A percentile compares a stretch with the other conserved stretches of the same genome.
phyloP scores from a whole-genome alignment of 1,140 invertebrate species.

The Oncopodura yosiiana region DNA sequence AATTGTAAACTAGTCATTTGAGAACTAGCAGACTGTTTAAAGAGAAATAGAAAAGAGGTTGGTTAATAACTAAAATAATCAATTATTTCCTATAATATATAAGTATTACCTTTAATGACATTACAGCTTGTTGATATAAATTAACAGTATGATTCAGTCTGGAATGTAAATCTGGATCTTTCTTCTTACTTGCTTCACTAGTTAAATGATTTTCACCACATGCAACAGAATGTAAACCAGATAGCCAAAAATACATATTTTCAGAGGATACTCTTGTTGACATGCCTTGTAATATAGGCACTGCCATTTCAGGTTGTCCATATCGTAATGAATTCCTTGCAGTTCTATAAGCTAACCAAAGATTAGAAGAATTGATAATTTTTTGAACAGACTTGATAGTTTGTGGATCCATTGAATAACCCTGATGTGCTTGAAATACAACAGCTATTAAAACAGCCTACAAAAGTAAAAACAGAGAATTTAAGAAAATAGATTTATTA shows the following conservation, averaged over 20 bases:
- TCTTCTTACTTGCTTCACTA: constrained; percentile 2
- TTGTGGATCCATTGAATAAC: constrained; percentile 37
- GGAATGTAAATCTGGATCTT: not conserved
- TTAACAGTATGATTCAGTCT: constrained; percentile 25
- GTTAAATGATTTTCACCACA: constrained; percentile 41
- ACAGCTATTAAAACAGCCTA: constrained; percentile 19
- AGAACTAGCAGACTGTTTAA: constrained; percentile 53
- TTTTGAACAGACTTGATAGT: constrained; percentile 40
- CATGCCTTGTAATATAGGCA: constrained; percentile 54
- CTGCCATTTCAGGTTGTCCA: constrained; percentile 66
- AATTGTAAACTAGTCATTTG: constrained; percentile 59
- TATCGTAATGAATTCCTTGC: constrained; percentile 73
- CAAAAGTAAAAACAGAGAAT: not conserved
- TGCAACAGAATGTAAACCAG: constrained; percentile 51
- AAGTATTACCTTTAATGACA: constrained; percentile 54
- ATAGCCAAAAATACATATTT: constrained; percentile 80
- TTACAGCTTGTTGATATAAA: constrained; percentile 54
- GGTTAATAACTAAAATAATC: constrained; percentile 7
- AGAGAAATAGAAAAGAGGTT: too few relatives aligned
- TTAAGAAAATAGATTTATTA: not conserved
- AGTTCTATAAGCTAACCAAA: constrained; percentile 78
- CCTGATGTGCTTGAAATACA: constrained; percentile 65
- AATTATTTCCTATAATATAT: not conserved
- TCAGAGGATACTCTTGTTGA: constrained; percentile 73
- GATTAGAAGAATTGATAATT: constrained; percentile 52